Percentiles rank a stretch among this genome's conserved stretches.
Conservation (phyloP, 2,113 vertebrate genomes). For the Psittacara wagleri region DNA sequence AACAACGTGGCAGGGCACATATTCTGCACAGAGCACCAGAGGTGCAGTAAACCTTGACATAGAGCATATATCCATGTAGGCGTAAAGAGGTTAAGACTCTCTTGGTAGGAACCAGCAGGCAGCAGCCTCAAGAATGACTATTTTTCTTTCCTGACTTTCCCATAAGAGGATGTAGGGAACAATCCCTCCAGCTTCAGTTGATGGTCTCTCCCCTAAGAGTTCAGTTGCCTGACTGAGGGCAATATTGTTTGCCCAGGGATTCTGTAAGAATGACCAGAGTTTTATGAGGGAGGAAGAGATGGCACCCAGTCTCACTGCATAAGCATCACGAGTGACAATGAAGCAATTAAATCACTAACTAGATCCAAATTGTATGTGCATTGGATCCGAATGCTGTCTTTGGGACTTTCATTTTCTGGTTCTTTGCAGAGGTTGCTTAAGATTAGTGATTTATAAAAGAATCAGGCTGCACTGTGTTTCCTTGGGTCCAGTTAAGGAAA, state of each 20-base stretch:
- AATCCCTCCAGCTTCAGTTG: conserved; percentile 36
- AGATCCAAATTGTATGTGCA: not conserved
- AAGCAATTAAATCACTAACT: not conserved
- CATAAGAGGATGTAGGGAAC: not conserved
- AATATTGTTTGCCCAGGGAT: not conserved
- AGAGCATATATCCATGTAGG: conserved; percentile 12
- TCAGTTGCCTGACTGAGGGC: not conserved
- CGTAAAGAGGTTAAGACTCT: conserved; percentile 41
- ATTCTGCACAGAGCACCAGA: not conserved
- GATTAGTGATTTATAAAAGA: conserved; percentile 2
- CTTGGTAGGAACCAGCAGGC: conserved; percentile 25
- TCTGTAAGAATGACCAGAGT: not conserved
- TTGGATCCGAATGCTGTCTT: not conserved
- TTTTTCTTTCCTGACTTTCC: conserved; percentile 52
- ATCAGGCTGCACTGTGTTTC: not conserved
- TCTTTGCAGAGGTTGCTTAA: not conserved
- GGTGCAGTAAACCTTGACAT: conserved; percentile 1
- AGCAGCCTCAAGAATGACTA: conserved; percentile 18
- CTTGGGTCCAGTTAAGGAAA: not conserved
- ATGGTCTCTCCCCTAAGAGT: conserved; percentile 13
- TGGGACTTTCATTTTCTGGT: not conserved
- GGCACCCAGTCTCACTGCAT: not conserved
- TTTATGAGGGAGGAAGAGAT: not conserved
- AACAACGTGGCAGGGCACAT: not conserved
- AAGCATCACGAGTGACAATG: not conserved